Base-by-base conservation (phyloP, 1,140 invertebrate genomes). In the Ptiloglossa arizonensis region DNA sequence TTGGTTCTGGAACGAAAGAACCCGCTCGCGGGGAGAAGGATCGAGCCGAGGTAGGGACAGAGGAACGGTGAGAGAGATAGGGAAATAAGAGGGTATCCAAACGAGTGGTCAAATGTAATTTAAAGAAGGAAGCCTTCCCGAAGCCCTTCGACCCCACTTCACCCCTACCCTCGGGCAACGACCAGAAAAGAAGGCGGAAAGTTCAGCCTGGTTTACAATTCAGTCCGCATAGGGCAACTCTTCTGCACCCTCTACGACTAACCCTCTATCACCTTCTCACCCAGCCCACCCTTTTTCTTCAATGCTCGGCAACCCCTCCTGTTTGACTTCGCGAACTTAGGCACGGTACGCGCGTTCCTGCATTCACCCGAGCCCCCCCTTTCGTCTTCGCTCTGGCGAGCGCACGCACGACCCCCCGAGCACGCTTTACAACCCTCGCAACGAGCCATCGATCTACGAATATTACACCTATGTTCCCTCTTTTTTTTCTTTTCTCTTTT, bases 81-180 rank as follows among this genome's bases (percentile, higher is more conserved):
- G 13, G 27, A 32, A 62, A 46, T 70, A 48, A 75, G 78, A 74
- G 82, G 68, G 85, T 86, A 80, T 76, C 81, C 81, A 87, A 87
- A 86, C 88, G 87, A 90, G 89, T 89, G 88, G 88, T 89, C 89
- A 89, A 90, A 90, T 89, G 88, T 89, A 90, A 90, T 90, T 89
- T 90, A 89, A 90, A 90, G 87, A 89, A 89, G 87, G 79, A 89
- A 85, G 80, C 72, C 82, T 86, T 77, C 57, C 80, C 70, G 54
- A 66, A 79, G 79, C 72, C 62, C 72, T 63, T 84, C 77, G 66
- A 70, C 71, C 77, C 75, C 69, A 74, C 74, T 83, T 74, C 38
- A 52, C 68, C 48, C n/a, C 64, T 56, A 41, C 48, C 60, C 59
- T 67, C 79, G 57, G 70, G 71, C 82, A 87, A 85, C 82, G 83